Evolutionary conservation across 2,797 vertebrate species (phyloP), one percentile per base, ranked within the genome.

Genomic region (Poecilia wingei): DNA sequence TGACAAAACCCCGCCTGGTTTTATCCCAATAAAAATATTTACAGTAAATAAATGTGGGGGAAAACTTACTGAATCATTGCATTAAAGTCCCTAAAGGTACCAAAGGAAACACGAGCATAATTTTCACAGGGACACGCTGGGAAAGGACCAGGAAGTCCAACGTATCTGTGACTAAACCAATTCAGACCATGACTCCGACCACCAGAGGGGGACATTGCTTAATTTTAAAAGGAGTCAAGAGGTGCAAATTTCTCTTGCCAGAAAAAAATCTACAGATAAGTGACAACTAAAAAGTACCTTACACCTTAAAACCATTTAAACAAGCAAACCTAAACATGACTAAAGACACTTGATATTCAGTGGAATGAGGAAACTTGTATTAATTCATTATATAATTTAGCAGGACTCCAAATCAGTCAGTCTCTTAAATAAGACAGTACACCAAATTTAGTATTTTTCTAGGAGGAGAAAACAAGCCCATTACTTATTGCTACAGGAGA

Each of bases 71-170:
- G 12, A 36, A 3, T 6, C 10, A 6, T 74, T 25, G 20, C 72
- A 16, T 25, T 53, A 16, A 22, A 70, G 25, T 25, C 2, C 12
- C 13, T 55, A 25, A 41, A n/a, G 10, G 51, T 53, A 41, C 49
- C 2, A 55, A 55, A 18, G 68, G 14, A 46, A 73, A 25, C 28
- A 41, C 14, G 33, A 49, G 33, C 33, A n/a, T 16, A 6, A n/a
- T 14, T 70, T 71, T 46, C 43, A 71, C 25, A n/a, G 33, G 49
- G 36, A 55, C 72, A 25, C 22, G 41, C 0, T 25, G 22, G 72
- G 49, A 55, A 74, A 55, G 72, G 12, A 74, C 49, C 72, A 55
- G 72, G 72, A 74, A 74, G 49, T 74, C 6, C 68, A 14, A 7
- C 12, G 49, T 41, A 18, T 55, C n/a, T 53, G 8, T n/a, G 22